These are phyloP conservation scores for Euglossa dilemma DNA, from an alignment of 1,140 invertebrate species.

Conservation along the genomic window DNA sequence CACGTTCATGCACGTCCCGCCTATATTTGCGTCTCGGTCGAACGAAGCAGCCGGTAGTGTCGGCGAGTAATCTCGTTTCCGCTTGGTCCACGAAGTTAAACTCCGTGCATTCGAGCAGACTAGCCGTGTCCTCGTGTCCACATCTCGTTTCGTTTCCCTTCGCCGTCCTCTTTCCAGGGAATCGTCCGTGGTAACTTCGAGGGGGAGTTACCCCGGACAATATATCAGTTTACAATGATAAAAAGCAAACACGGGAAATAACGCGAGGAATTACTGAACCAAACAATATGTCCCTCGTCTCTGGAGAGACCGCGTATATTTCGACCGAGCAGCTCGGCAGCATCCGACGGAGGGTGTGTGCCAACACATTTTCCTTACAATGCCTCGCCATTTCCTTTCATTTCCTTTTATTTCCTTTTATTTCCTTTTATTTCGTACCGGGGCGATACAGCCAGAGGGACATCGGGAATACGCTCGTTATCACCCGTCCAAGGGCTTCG, in stretches of 20 bases:
- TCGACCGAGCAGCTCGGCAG: constrained; percentile 51
- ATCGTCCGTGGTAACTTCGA: constrained; percentile 27
- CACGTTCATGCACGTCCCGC: neutral
- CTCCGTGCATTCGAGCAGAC: constrained; percentile 37
- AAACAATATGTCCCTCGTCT: constrained; percentile 80
- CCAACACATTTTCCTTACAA: constrained; percentile 58
- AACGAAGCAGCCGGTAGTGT: constrained; percentile 17
- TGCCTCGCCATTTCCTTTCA: constrained; percentile 44
- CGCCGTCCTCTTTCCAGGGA: constrained; percentile 32
- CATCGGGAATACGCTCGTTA: constrained; percentile 51
- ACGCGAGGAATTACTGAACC: constrained; percentile 79
- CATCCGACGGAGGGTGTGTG: constrained; percentile 61
- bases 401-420: constrained; percentile 61
- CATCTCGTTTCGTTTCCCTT: constrained; percentile 20
- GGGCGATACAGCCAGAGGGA: constrained; percentile 23
- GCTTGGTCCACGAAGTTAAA: constrained; percentile 53
- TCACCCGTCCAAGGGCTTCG: constrained; percentile 8
- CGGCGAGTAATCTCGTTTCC: constrained; percentile 62
- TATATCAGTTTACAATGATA: constrained; percentile 81
- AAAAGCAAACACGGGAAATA: constrained; percentile 81
- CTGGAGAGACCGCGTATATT: constrained; percentile 71
- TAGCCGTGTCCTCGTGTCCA: constrained; percentile 15
- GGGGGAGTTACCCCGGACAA: constrained; percentile 76
- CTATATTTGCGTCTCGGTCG: constrained; percentile 37
- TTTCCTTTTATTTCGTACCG: constrained; percentile 51